Percentiles rank a stretch among this genome's conserved stretches.
Evolutionary conservation across 2,888 invertebrate genomes (phyloP).

Genomic region (Sturmia bella): DNA sequence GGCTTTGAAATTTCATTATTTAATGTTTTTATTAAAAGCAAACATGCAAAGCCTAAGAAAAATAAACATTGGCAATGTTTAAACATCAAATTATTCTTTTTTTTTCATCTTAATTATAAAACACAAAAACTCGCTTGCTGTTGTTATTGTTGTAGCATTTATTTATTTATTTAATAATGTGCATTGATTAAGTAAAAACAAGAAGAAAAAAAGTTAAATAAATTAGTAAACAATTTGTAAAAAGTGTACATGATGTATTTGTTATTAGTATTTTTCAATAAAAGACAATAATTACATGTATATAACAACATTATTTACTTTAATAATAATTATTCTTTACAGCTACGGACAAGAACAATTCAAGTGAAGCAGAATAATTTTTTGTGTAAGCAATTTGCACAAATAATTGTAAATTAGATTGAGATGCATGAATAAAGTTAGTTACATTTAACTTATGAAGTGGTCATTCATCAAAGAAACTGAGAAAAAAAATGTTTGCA

Average conservation of each 20-base stretch:
- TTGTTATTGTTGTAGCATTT: conserved; percentile 63
- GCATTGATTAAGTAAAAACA: conserved; percentile 31
- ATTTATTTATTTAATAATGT: conserved; percentile 48
- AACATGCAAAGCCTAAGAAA: conserved; percentile 6
- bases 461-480: no score
- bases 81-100: conserved; percentile 2
- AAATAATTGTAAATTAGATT: no score
- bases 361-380: background rate
- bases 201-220: background rate
- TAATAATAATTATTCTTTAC: conserved; percentile 21
- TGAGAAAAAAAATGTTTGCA: no score
- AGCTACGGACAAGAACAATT: conserved; percentile 5
- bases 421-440: no score
- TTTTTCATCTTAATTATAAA: conserved; percentile 14
- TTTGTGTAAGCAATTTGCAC: background rate
- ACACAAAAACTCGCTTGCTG: conserved; percentile 51
- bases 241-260: conserved; percentile 46
- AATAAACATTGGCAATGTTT: background rate
- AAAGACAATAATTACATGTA: conserved; percentile 65
- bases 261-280: conserved; percentile 56
- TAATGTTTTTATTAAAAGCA: conserved; percentile 22
- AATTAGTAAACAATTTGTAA: conserved; percentile 29
- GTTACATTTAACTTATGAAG: no score
- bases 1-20: background rate
- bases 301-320: conserved; percentile 5